Conservation (phyloP, 2,888 invertebrate species). For the Hedya salicella region DNA sequence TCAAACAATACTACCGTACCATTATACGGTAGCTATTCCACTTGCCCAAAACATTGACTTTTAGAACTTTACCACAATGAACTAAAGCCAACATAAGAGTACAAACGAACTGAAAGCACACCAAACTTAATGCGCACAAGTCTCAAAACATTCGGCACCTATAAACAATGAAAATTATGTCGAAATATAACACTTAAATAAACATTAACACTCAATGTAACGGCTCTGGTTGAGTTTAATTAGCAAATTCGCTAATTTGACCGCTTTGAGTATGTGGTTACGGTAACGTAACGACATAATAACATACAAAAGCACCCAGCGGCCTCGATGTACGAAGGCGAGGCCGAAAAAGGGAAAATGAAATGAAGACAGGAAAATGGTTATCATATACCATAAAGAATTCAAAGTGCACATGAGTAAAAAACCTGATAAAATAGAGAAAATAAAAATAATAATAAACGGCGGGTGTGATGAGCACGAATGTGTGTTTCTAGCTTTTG, state of each 20-base stretch:
- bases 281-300: slow-evolving; percentile 33
- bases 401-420: not conserved
- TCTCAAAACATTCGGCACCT: not conserved
- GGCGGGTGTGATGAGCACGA: too few species aligned
- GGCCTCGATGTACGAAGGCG: slow-evolving; percentile 11
- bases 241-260: slow-evolving; percentile 10
- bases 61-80: not conserved
- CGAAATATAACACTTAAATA: slow-evolving; percentile 25
- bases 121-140: not conserved
- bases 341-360: not conserved
- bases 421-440: too few species aligned
- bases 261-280: slow-evolving; percentile 3
- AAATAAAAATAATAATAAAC: too few species aligned
- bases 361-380: slow-evolving; percentile 9
- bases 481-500: too few species aligned
- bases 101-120: not conserved
- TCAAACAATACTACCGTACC: not conserved
- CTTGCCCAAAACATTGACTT: not conserved
- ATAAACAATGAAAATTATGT: slow-evolving; percentile 22
- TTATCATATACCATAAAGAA: not conserved
- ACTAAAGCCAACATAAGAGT: not conserved
- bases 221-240: slow-evolving; percentile 23
- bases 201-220: slow-evolving; percentile 29
- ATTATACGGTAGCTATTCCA: not conserved
- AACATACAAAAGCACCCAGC: not conserved